Evolutionary conservation across 2,888 invertebrate genomes (phyloP), one percentile per base, ranked within the genome.

Genomic region (Melanchra persicariae): DNA sequence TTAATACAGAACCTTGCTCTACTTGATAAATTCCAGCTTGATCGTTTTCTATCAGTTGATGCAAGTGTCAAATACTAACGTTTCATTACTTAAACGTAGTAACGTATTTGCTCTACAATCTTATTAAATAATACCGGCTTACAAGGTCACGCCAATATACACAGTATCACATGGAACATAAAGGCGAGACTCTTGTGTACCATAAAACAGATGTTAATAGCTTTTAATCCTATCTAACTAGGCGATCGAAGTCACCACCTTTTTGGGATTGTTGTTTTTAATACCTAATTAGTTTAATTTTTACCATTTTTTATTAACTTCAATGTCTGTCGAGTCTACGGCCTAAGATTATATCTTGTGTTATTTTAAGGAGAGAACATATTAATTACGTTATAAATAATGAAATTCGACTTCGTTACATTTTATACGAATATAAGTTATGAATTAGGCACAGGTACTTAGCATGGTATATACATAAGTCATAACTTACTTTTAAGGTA

Each of bases 231-330:
- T 82, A 86, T 85, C 85, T 85, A 77, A 77, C 66, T 75, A 66
- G 80, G 79, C 82, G 82, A 86, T 85, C 87, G 74, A 79, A 84
- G 85, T 85, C 87, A 82, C 81, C 85, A 86, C 85, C 83, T 87
- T 81, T 84, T 83, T 82, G 72, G 85, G 76, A 85, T 83, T 83
- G 85, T 74, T 68, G 73, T 82, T 83, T 85, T 86, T 83, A 86
- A 85, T 84, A n/a, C n/a, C n/a, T n/a, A 84, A 83, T 85, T 81
- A 83, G 79, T 83, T 81, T 74, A 79, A 81, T 85, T 75, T 81
- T 80, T 74, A 78, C 74, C 37, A 72, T 76, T 72, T 84, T 72
- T 71, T 73, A 80, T 82, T 80, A 80, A 78, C 71, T 81, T 84
- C 80, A 78, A 60, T 77, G 71, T 80, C 70, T 68, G 65, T 66